These are phyloP conservation scores for Thymelicus sylvestris DNA, from an alignment of 2,888 invertebrate species.

Conservation along the genomic window DNA sequence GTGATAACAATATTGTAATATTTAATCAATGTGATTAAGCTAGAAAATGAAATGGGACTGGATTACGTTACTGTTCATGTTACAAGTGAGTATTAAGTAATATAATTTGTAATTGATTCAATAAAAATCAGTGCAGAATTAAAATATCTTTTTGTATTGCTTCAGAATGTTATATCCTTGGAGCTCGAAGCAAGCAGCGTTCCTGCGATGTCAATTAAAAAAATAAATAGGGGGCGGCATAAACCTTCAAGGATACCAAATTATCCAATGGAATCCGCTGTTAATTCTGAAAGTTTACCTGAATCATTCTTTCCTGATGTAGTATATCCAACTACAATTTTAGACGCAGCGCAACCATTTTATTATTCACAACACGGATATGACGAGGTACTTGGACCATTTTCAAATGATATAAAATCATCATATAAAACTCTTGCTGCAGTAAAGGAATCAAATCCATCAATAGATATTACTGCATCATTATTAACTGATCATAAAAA, in stretches of 20 bases:
- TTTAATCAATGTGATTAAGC: constrained; percentile 18
- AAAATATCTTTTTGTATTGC: constrained; percentile 8
- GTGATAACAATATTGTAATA: neutral
- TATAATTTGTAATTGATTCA: neutral
- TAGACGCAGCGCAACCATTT: constrained; percentile 61
- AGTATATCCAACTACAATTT: constrained; percentile 50
- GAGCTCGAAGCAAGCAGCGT: constrained; percentile 16
- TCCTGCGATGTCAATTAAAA: constrained; percentile 11
- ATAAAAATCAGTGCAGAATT: constrained; percentile 3
- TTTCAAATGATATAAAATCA: constrained; percentile 58
- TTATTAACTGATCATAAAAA: neutral
- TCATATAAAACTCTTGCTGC: constrained; percentile 48
- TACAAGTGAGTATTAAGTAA: constrained; percentile 9
- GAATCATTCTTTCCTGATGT: constrained; percentile 47
- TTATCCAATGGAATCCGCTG: neutral
- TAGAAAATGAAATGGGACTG: constrained; percentile 25
- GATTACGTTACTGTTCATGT: neutral
- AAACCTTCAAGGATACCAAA: constrained; percentile 8
- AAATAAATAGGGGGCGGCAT: neutral
- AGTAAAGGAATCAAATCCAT: constrained; percentile 15
- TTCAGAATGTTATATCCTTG: constrained; percentile 20
- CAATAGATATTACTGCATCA: neutral
- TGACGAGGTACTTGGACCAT: constrained; percentile 52
- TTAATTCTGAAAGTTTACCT: neutral
- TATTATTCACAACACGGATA: constrained; percentile 51